Evolutionary conservation across 1,140 invertebrate species (phyloP), one percentile per base, ranked within the genome.

Genomic region (Micrasema longulum): DNA sequence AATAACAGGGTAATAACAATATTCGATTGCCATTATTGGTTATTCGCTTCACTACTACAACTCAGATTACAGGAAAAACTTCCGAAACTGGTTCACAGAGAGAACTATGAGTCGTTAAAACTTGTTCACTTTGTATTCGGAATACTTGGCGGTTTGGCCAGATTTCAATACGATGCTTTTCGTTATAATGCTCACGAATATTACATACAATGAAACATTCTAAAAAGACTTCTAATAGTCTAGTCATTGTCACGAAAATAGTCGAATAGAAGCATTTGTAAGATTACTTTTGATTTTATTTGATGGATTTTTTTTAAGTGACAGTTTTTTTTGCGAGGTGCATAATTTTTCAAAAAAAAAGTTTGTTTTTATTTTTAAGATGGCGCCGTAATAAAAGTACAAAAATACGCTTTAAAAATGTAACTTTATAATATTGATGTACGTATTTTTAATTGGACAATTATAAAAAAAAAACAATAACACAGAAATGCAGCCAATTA

Each of bases 111-210:
- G 20, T 64, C 52, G 55, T 68, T 55, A 55, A 68, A 72, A 72
- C 35, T 67, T 72, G 52, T 43, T 6, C 48, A 22, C 31, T 72
- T 55, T 57, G 50, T 66, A 68, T 67, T 72, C 60, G 18, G 23
- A 60, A 43, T 38, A 18, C 35, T 65, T 18, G n/a, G 57, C 67
- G 47, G 65, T 72, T 72, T 72, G 52, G 64, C 63, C 12, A 11
- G 36, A 60, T 60, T 71, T 72, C 64, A 72, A 68, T 57, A 45
- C 53, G 50, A 53, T 45, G 43, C 43, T 26, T 45, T 62, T 41
- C 4, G 14, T 9, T 3, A 50, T 22, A 18, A 5, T 20, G 20
- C 23, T 52, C 43, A n/a, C n/a, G n/a, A n/a, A n/a, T n/a, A n/a
- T n/a, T n/a, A n/a, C n/a, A n/a, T n/a, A n/a, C n/a, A n/a, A n/a